phyloP scores from a whole-genome alignment of 2,888 invertebrate genomes.

The Copidosoma aretas region DNA sequence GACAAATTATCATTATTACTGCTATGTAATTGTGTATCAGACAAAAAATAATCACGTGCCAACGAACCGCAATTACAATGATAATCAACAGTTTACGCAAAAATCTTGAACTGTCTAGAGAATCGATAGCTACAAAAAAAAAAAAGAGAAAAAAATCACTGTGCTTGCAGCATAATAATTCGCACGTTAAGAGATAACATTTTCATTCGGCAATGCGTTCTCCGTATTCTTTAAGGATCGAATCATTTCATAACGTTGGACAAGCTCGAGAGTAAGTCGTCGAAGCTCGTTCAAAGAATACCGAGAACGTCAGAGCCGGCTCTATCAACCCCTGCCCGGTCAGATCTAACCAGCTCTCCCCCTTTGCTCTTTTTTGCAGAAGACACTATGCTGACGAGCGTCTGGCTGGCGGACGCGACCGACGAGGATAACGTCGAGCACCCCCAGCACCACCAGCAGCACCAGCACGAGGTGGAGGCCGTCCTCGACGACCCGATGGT shows the following conservation, averaged over 20 bases:
- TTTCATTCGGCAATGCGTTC: too few species aligned
- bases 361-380: slow-evolving; percentile 30
- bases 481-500: slow-evolving; percentile 22
- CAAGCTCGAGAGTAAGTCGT: too few species aligned
- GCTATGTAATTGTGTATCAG: too few species aligned
- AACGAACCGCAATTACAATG: too few species aligned
- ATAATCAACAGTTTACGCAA: too few species aligned
- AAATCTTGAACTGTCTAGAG: too few species aligned
- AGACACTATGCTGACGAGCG: slow-evolving; percentile 37
- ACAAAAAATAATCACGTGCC: too few species aligned
- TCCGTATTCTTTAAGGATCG: too few species aligned
- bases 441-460: background rate
- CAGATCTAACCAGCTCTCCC: background rate
- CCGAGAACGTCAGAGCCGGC: background rate
- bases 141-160: background rate
- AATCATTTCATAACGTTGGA: too few species aligned
- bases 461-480: background rate
- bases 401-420: slow-evolving; percentile 27
- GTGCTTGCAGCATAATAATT: slow-evolving; percentile 5
- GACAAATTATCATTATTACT: too few species aligned
- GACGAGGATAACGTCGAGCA: slow-evolving; percentile 24
- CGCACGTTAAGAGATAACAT: slow-evolving; percentile 3
- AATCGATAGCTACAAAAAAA: too few species aligned
- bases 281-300: too few species aligned
- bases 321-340: background rate